phyloP scores from a whole-genome alignment of 2,888 invertebrate species.

The Synanthedon formicaeformis region DNA sequence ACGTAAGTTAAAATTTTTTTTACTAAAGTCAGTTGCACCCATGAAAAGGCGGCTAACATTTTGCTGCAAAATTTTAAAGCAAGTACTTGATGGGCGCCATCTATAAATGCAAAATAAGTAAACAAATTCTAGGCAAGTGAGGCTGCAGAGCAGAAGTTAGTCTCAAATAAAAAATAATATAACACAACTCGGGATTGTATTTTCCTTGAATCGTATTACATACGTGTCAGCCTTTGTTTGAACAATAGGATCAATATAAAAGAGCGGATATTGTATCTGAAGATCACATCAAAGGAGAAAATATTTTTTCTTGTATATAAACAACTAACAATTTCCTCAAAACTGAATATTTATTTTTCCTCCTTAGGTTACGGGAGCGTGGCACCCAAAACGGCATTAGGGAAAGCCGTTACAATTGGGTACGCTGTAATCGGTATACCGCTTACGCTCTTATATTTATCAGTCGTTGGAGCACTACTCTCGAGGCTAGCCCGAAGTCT shows the following conservation, averaged over 20 bases:
- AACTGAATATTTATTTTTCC: conserved; percentile 8
- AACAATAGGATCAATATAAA: background rate
- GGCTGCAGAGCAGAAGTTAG: too few species aligned
- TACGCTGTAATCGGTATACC: conserved; percentile 91
- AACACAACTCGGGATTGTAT: background rate
- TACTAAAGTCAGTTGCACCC: too few species aligned
- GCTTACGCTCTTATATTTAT: conserved; percentile 86
- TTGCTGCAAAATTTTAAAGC: too few species aligned
- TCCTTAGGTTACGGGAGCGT: conserved; percentile 92
- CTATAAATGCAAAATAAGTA: too few species aligned
- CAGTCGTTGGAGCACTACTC: conserved; percentile 87
- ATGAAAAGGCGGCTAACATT: too few species aligned
- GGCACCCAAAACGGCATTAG: conserved; percentile 89
- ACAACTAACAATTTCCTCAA: background rate
- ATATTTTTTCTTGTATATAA: conserved; percentile 1
- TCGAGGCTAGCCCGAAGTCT: conserved; percentile 85
- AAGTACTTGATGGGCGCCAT: too few species aligned
- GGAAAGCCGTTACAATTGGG: conserved; percentile 91
- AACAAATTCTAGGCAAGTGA: too few species aligned
- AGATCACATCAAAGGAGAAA: background rate
- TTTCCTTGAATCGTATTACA: background rate
- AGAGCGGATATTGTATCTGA: background rate
- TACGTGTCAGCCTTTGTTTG: background rate
- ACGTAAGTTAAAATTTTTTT: too few species aligned
- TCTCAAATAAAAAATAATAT: background rate